Conservation (phyloP, 2,888 invertebrate genomes). For the Andrena fulva region DNA sequence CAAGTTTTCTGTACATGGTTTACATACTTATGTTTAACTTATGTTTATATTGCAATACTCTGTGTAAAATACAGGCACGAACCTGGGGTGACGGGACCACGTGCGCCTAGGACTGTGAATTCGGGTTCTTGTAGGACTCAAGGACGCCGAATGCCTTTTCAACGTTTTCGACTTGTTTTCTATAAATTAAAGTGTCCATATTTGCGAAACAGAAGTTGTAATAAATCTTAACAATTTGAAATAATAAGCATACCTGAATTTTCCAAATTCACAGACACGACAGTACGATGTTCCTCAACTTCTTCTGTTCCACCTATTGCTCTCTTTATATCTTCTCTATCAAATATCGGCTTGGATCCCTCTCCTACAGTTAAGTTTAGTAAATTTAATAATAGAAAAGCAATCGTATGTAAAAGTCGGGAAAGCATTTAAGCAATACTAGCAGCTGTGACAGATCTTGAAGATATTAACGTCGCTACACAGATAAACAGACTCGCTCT, state of each 20-base stretch:
- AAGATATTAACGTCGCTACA: constrained; percentile 19
- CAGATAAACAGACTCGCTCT: constrained; percentile 10
- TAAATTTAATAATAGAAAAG: constrained; percentile 21
- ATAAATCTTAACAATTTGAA: neutral
- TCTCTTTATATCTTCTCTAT: constrained; percentile 69
- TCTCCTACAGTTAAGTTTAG: constrained; percentile 66
- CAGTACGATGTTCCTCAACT: constrained; percentile 69
- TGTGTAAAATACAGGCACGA: constrained; percentile 33
- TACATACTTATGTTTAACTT: neutral
- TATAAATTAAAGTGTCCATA: constrained; percentile 21
- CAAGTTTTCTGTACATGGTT: neutral
- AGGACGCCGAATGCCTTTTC: constrained; percentile 41
- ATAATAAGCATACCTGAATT: constrained; percentile 56
- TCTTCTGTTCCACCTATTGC: constrained; percentile 41
- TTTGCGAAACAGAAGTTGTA: constrained; percentile 2
- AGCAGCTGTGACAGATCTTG: constrained; percentile 20
- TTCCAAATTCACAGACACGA: constrained; percentile 55
- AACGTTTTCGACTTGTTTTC: constrained; percentile 5
- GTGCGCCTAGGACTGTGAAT: constrained; percentile 33
- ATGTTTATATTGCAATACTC: constrained; percentile 38
- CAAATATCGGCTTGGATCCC: constrained; percentile 67
- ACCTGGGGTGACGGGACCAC: constrained; percentile 51
- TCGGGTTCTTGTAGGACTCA: constrained; percentile 29
- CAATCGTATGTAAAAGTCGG: neutral
- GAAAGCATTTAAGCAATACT: constrained; percentile 10